Base-by-base conservation (phyloP, 2,797 vertebrate species). In the Manis crassicaudata region DNA sequence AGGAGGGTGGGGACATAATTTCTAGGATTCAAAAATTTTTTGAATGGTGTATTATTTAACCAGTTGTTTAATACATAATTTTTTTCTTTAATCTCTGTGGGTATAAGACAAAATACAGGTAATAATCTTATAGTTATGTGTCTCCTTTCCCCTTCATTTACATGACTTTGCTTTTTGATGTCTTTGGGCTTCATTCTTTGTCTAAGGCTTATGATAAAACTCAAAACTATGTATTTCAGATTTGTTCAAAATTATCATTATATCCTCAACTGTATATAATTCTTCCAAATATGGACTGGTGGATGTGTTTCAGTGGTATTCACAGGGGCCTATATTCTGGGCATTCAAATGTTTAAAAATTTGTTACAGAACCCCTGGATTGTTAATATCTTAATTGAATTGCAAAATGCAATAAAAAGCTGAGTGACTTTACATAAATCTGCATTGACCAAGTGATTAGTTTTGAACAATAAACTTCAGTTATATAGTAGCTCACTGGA, bases 311-410 rank as follows among this genome's bases (percentile, higher is more conserved):
- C 63, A 32, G 8, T 95, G n/a, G 25, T 94, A 37, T 67, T 95
- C 37, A 77, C 23, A 37, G 17, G 18, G 67, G 50, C 43, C 13
- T 67, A 0, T 80, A 73, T 72, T 81, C 21, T 90, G 58, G 27
- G 4, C 60, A 84, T 85, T 77, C 63, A 75, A 8, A 16, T 92
- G n/a, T 84, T 43, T 63, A 62, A 37, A 70, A 62, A 62, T 75
- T 68, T 60, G 32, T 92, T 94, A 88, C 4, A 80, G 79, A 95
- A 17, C 65, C 32, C 25, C 50, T 87, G 25, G 50, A 84, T 88
- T 88, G 77, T 75, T 89, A 73, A 58, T 90, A 56, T 50, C 21
- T 86, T 79, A 83, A 52, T 65, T 91, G 87, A 91, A 58, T 93
- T 90, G 37, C 50, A 88, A 93, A 83, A 79, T 81, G 20, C 21